Conservation (phyloP, 2,113 vertebrate species). For the Brevimyrus niger region DNA sequence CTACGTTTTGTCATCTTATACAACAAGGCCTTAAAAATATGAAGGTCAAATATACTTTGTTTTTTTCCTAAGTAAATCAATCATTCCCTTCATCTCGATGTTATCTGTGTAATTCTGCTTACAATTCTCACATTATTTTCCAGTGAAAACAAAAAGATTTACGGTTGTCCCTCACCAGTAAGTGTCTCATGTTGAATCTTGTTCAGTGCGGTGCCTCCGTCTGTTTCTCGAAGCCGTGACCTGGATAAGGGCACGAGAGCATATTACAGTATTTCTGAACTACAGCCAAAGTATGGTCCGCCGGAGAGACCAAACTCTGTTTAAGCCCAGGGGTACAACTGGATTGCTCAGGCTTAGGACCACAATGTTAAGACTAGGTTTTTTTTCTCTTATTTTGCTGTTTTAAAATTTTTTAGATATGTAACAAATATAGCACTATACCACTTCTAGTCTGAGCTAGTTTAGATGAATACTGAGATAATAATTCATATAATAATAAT, state of each 20-base stretch:
- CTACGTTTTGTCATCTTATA: background rate
- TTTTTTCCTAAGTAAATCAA: background rate
- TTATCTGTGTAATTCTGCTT: background rate
- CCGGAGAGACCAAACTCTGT: slow-evolving; percentile 39
- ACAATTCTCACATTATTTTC: background rate
- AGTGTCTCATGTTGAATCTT: slow-evolving; percentile 43
- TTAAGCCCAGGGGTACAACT: too few relatives aligned
- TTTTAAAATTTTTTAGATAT: background rate
- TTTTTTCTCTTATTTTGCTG: background rate
- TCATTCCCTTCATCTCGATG: background rate
- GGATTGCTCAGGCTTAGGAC: background rate
- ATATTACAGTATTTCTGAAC: slow-evolving; percentile 35
- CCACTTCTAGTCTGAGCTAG: background rate
- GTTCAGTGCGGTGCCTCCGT: slow-evolving; percentile 22
- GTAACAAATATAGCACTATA: background rate
- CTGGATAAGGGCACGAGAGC: slow-evolving; percentile 41
- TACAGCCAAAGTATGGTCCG: slow-evolving; percentile 50
- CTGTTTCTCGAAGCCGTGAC: slow-evolving; percentile 12
- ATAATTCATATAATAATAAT: background rate
- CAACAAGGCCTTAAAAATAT: background rate
- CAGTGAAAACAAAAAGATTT: slow-evolving; percentile 13
- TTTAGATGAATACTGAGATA: background rate
- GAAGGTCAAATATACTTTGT: background rate
- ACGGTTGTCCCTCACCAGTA: slow-evolving; percentile 47
- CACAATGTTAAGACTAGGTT: background rate